Conservation (phyloP, 2,888 invertebrate genomes). For the Xestia xanthographa region DNA sequence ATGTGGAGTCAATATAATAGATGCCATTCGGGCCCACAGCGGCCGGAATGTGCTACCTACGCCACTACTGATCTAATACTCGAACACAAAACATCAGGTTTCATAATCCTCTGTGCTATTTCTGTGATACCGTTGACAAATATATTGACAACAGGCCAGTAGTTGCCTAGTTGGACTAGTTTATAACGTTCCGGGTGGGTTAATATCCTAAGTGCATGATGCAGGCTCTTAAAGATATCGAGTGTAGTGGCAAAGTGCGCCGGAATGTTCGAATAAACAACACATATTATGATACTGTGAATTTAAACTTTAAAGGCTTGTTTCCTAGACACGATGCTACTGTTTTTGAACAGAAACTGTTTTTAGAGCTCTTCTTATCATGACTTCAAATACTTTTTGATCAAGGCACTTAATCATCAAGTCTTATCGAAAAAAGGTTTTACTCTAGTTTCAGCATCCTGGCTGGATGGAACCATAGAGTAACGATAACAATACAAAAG, state of each 20-base stretch:
- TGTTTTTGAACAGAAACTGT: neutral
- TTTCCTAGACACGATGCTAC: neutral
- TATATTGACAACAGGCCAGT: conserved; percentile 47
- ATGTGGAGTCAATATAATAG: conserved; percentile 80
- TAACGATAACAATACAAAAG: neutral
- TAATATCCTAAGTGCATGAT: conserved; percentile 59
- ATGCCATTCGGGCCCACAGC: conserved; percentile 78
- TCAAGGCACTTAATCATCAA: neutral
- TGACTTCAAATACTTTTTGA: neutral
- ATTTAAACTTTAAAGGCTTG: conserved; percentile 27
- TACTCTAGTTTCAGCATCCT: neutral
- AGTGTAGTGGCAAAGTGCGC: conserved; percentile 32
- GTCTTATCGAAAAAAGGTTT: neutral
- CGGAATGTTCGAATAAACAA: conserved; percentile 16
- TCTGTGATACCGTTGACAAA: conserved; percentile 62
- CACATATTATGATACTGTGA: conserved; percentile 19
- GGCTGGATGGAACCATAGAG: conserved; percentile 8
- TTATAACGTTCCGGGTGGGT: conserved; percentile 39
- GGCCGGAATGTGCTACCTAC: conserved; percentile 84
- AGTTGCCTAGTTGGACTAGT: conserved; percentile 43
- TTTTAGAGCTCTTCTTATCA: neutral
- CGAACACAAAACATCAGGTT: conserved; percentile 57
- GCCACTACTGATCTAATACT: conserved; percentile 65
- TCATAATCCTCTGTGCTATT: conserved; percentile 58
- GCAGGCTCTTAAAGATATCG: conserved; percentile 47